These are phyloP conservation scores for Psammodynastes pulverulentus DNA, from an alignment of 2,113 vertebrate species.

Conservation along the genomic window DNA sequence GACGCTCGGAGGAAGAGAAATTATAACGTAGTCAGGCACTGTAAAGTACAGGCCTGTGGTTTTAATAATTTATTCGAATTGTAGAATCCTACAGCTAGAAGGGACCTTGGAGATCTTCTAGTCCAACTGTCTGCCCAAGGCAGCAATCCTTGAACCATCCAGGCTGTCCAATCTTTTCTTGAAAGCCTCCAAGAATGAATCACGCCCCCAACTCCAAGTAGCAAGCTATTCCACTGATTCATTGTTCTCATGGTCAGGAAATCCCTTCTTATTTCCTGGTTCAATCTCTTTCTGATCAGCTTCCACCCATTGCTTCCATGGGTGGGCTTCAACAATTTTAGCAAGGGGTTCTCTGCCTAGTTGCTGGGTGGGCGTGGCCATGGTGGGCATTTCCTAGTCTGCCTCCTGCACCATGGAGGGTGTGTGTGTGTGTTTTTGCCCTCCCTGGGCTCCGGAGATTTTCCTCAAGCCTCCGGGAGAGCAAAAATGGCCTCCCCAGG, in stretches of 20 bases:
- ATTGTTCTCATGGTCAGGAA: neutral
- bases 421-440: too few species aligned
- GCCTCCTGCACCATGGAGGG: too few species aligned
- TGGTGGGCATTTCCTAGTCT: too few species aligned
- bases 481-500: too few species aligned
- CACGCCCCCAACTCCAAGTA: neutral
- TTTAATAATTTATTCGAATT: constrained; percentile 57
- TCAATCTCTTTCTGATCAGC: too few species aligned
- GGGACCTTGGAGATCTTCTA: neutral
- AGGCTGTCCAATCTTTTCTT: neutral
- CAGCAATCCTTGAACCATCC: neutral
- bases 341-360: too few species aligned
- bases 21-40: constrained; percentile 42
- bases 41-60: constrained; percentile 54
- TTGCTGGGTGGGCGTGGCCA: too few species aligned
- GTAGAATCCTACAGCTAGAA: neutral
- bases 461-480: too few species aligned
- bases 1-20: constrained; percentile 53
- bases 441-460: too few species aligned
- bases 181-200: neutral
- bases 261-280: neutral
- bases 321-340: too few species aligned
- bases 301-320: too few species aligned
- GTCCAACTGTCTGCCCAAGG: neutral
- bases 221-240: neutral